Conservation (phyloP, 2,888 invertebrate species). For the Cosmopolites sordidus region DNA sequence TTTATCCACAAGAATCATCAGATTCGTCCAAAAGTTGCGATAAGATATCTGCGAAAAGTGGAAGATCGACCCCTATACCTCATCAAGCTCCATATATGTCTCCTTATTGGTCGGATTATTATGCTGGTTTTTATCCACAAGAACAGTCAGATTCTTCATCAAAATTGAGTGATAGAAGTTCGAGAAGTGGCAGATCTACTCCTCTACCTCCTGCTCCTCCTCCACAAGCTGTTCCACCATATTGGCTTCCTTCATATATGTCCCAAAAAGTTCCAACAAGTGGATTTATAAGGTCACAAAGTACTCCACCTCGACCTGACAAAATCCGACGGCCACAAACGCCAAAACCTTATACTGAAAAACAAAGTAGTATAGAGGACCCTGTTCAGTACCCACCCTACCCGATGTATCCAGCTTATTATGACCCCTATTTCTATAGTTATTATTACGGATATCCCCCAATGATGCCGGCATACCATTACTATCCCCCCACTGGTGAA, state of each 20-base stretch:
- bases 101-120: slow-evolving; percentile 39
- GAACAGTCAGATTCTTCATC: slow-evolving; percentile 23
- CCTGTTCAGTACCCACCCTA: slow-evolving; percentile 17
- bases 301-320: slow-evolving; percentile 20
- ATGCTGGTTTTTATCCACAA: slow-evolving; percentile 20
- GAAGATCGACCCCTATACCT: slow-evolving; percentile 25
- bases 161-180: slow-evolving; percentile 23
- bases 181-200: slow-evolving; percentile 26
- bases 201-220: slow-evolving; percentile 16
- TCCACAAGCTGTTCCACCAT: slow-evolving; percentile 7
- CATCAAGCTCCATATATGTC: slow-evolving; percentile 33
- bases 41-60: slow-evolving; percentile 5
- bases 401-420: slow-evolving; percentile 39
- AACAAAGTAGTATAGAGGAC: slow-evolving; percentile 9
- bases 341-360: slow-evolving; percentile 5
- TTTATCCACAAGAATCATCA: slow-evolving; percentile 10
- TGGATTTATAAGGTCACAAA: slow-evolving; percentile 19
- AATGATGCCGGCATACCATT: slow-evolving; percentile 39
- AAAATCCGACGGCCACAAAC: slow-evolving; percentile 17
- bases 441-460: slow-evolving; percentile 43
- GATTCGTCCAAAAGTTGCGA: slow-evolving; percentile 9
- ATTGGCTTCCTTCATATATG: slow-evolving; percentile 16
- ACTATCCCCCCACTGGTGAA: slow-evolving; percentile 34
- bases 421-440: slow-evolving; percentile 43
- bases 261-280: slow-evolving; percentile 30